phyloP scores from a whole-genome alignment of 1,140 invertebrate genomes.

The Bathynomus jamesi region DNA sequence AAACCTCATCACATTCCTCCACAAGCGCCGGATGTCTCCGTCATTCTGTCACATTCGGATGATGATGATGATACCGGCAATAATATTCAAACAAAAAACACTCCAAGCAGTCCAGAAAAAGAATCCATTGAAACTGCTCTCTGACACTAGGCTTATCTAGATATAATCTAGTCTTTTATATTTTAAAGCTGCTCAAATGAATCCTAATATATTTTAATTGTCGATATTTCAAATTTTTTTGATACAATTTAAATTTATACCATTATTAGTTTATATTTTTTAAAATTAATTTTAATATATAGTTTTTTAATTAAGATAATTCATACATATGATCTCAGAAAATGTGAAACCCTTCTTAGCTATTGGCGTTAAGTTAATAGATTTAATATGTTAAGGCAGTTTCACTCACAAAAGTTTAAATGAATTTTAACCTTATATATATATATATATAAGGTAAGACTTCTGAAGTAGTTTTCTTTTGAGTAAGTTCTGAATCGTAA shows the following conservation, averaged over 20 bases:
- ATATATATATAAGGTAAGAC: no score
- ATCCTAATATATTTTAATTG: not conserved
- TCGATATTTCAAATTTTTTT: not conserved
- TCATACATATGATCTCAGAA: not conserved
- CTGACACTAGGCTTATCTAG: slow-evolving; percentile 36
- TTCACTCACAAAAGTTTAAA: no score
- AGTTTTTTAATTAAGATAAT: no score
- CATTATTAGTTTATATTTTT: no score
- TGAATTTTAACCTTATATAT: no score
- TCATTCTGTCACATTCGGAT: not conserved
- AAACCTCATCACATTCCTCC: not conserved
- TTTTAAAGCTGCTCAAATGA: not conserved
- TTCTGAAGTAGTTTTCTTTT: no score
- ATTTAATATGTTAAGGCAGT: no score
- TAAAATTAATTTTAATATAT: no score
- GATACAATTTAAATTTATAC: no score
- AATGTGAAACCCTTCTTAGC: not conserved
- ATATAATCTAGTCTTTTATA: slow-evolving; percentile 33
- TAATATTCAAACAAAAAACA: slow-evolving; percentile 1
- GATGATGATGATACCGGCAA: not conserved
- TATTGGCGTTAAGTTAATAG: not conserved
- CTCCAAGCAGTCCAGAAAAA: slow-evolving; percentile 19
- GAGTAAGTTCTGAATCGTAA: no score
- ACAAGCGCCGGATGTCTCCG: not conserved
- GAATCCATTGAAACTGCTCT: slow-evolving; percentile 36